Percentiles rank a stretch among this genome's conserved stretches.
Evolutionary conservation across 2,888 invertebrate species (phyloP).

Genomic region (Cepaea hortensis): DNA sequence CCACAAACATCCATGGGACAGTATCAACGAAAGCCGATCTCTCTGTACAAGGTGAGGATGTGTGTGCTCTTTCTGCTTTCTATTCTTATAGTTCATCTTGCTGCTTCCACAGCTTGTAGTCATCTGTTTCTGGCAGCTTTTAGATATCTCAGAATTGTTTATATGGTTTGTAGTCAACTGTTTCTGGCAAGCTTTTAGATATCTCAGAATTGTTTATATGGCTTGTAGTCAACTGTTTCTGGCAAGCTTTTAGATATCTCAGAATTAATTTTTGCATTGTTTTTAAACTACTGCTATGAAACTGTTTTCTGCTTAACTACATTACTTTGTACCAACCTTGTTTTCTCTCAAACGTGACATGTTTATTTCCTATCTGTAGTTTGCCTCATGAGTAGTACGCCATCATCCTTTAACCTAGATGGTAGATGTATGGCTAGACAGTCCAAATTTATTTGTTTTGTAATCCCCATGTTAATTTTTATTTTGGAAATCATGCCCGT

Average conservation of each 20-base stretch:
- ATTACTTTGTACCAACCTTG: too few species aligned
- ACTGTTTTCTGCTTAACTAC: too few species aligned
- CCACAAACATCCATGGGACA: conserved; percentile 94
- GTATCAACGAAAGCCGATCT: conserved; percentile 84
- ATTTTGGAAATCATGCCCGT: too few species aligned
- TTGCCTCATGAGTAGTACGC: too few species aligned
- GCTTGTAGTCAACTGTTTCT: neutral
- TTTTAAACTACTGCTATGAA: neutral
- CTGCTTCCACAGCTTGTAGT: neutral
- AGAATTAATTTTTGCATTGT: neutral
- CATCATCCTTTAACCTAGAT: too few species aligned
- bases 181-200: neutral
- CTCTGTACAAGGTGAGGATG: conserved; percentile 66
- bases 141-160: neutral
- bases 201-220: neutral
- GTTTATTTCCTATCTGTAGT: too few species aligned
- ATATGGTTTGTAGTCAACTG: neutral
- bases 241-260: neutral
- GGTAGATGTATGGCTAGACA: too few species aligned
- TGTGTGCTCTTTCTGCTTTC: neutral
- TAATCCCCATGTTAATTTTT: too few species aligned
- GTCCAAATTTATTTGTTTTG: too few species aligned
- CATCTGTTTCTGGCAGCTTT: neutral
- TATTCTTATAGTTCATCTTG: neutral
- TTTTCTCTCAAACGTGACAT: too few species aligned